Percentiles rank a stretch among this genome's conserved stretches.
These are phyloP conservation scores for Glaucopsyche alexis DNA, from an alignment of 2,888 invertebrate species.

Conservation along the genomic window DNA sequence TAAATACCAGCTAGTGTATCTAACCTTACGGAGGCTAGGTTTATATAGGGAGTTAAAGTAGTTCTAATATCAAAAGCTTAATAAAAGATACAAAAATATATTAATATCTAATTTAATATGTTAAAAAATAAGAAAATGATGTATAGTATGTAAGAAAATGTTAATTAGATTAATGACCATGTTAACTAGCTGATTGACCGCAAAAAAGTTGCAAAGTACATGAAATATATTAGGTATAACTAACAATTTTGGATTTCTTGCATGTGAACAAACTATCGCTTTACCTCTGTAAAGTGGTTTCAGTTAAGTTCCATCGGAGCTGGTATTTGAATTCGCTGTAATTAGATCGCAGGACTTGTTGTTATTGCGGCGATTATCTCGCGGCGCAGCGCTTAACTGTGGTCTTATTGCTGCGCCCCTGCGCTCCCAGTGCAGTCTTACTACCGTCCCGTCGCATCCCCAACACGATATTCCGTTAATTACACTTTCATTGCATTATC, in stretches of 20 bases:
- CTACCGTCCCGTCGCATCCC: constrained; percentile 41
- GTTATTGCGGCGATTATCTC: constrained; percentile 61
- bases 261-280: not conserved
- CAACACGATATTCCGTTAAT: constrained; percentile 46
- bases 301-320: constrained; percentile 18
- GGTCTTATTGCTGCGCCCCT: constrained; percentile 49
- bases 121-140: too few species aligned
- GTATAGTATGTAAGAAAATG: too few species aligned
- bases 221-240: not conserved
- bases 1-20: too few species aligned
- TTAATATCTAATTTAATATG: too few species aligned
- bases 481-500: constrained; percentile 43
- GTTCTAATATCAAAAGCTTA: too few species aligned
- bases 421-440: constrained; percentile 41
- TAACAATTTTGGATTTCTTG: not conserved
- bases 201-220: too few species aligned
- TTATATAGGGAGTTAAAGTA: too few species aligned
- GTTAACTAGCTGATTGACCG: too few species aligned
- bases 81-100: too few species aligned
- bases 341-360: constrained; percentile 66
- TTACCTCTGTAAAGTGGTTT: not conserved
- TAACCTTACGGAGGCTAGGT: too few species aligned
- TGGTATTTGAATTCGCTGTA: constrained; percentile 48
- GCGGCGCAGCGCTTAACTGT: constrained; percentile 52
- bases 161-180: too few species aligned